Evolutionary conservation across 2,113 vertebrate genomes (phyloP).

Genomic region (Actenoides hombroni): DNA sequence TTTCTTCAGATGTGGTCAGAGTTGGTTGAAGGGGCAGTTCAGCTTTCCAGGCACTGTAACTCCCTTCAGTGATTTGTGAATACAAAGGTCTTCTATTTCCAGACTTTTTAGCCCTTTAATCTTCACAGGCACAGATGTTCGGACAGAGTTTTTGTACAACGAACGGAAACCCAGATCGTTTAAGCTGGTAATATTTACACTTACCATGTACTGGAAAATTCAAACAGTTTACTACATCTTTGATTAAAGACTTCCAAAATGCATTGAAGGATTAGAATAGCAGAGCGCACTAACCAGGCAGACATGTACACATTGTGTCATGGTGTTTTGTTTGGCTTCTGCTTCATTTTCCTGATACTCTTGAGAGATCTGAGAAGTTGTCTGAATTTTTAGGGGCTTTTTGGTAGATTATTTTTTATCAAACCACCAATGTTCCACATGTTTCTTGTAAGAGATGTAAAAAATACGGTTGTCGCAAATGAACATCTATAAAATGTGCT

Average conservation of each 20-base stretch:
- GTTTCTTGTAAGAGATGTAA: slow-evolving; percentile 1
- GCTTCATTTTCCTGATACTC: not conserved
- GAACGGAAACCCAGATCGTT: slow-evolving; percentile 28
- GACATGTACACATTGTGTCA: slow-evolving; percentile 35
- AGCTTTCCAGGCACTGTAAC: slow-evolving; percentile 23
- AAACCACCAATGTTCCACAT: not conserved
- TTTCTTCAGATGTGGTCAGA: slow-evolving; percentile 57
- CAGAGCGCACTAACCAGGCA: not conserved
- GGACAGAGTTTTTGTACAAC: slow-evolving; percentile 42
- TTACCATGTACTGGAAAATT: not conserved
- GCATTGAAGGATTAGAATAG: slow-evolving; percentile 33
- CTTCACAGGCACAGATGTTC: slow-evolving; percentile 55
- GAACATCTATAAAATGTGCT: not conserved
- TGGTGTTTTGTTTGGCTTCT: slow-evolving; percentile 53
- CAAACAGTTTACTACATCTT: not conserved
- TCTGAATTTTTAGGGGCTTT: not conserved
- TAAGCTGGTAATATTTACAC: slow-evolving; percentile 54
- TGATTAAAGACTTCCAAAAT: slow-evolving; percentile 45
- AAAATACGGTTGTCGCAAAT: not conserved
- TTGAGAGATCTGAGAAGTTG: slow-evolving; percentile 3
- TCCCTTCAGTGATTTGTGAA: slow-evolving; percentile 48
- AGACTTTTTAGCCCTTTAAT: slow-evolving; percentile 45
- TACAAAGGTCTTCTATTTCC: slow-evolving; percentile 66
- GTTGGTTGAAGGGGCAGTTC: slow-evolving; percentile 26
- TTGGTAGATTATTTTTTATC: not conserved